A percentile compares a stretch with the other conserved stretches of the same genome.
These are phyloP conservation scores for Hylaea fasciaria DNA, from an alignment of 2,888 invertebrate genomes.

Conservation along the genomic window DNA sequence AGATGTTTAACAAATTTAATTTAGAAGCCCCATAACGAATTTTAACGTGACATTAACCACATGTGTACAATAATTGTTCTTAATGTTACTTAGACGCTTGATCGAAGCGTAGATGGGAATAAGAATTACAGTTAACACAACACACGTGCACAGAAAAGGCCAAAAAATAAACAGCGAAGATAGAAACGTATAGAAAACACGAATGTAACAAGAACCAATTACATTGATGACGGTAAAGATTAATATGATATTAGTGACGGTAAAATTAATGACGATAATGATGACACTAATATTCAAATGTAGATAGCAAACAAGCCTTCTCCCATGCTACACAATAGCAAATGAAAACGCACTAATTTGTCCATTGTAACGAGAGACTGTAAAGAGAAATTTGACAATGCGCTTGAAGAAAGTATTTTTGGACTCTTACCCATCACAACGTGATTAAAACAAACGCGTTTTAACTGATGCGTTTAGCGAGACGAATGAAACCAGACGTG, in stretches of 20 bases:
- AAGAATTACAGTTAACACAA: slow-evolving; percentile 23
- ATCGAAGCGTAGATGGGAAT: slow-evolving; percentile 31
- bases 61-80: slow-evolving; percentile 34
- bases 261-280: slow-evolving; percentile 40
- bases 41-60: slow-evolving; percentile 37
- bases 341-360: slow-evolving; percentile 65
- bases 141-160: slow-evolving; percentile 10
- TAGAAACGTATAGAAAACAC: slow-evolving; percentile 9
- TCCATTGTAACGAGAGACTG: slow-evolving; percentile 65
- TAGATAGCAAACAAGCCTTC: slow-evolving; percentile 47
- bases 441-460: slow-evolving; percentile 73
- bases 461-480: slow-evolving; percentile 54
- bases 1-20: slow-evolving; percentile 32
- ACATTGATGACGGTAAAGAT: slow-evolving; percentile 5
- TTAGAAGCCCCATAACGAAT: slow-evolving; percentile 31
- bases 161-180: slow-evolving; percentile 2
- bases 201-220: slow-evolving; percentile 1
- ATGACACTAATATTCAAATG: slow-evolving; percentile 37
- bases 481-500: slow-evolving; percentile 49
- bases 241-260: slow-evolving; percentile 27
- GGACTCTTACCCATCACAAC: slow-evolving; percentile 66
- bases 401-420: slow-evolving; percentile 77
- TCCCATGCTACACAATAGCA: slow-evolving; percentile 62
- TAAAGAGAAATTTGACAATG: slow-evolving; percentile 79
- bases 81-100: slow-evolving; percentile 34